Percentiles rank a stretch among this genome's conserved stretches.
Conservation (phyloP, 1,140 invertebrate species). For the Drosophila pruinosa region DNA sequence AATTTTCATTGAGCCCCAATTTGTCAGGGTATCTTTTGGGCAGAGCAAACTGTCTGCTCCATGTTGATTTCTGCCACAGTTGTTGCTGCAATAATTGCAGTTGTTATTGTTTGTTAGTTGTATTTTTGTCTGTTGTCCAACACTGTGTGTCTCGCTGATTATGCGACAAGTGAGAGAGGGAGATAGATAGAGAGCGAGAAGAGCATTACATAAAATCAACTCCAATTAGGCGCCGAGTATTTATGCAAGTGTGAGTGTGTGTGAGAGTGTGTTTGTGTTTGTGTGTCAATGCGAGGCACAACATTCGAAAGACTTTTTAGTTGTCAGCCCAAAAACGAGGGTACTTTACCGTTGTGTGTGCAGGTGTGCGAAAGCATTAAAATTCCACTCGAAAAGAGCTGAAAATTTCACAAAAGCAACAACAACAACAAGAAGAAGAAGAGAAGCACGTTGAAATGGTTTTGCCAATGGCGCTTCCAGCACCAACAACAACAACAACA, state of each 20-base stretch:
- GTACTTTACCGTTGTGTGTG: slow-evolving; percentile 72
- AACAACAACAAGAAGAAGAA: slow-evolving; percentile 23
- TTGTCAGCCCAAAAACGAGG: slow-evolving; percentile 69
- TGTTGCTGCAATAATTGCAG: too few relatives aligned
- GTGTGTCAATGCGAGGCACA: slow-evolving; percentile 17
- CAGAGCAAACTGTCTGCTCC: not conserved
- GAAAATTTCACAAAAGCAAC: slow-evolving; percentile 46
- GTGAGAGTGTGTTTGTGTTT: not conserved
- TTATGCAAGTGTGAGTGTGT: slow-evolving; percentile 3
- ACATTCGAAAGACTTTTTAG: slow-evolving; percentile 54
- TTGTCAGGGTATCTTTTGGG: not conserved
- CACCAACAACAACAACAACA: slow-evolving; percentile 7
- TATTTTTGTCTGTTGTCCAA: slow-evolving; percentile 18
- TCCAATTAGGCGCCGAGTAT: slow-evolving; percentile 28
- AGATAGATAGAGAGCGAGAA: not conserved
- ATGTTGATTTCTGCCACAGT: not conserved
- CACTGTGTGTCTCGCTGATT: slow-evolving; percentile 24
- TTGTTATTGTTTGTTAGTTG: slow-evolving; percentile 5
- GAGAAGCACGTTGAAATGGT: slow-evolving; percentile 60
- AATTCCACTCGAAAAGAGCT: slow-evolving; percentile 68
- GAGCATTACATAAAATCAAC: slow-evolving; percentile 42
- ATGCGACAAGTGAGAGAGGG: slow-evolving; percentile 3
- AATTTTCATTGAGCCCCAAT: too few relatives aligned
- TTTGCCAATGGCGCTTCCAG: slow-evolving; percentile 38
- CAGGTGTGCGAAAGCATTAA: slow-evolving; percentile 80